phyloP scores from a whole-genome alignment of 2,113 vertebrate species.

The Neotoma lepida region DNA sequence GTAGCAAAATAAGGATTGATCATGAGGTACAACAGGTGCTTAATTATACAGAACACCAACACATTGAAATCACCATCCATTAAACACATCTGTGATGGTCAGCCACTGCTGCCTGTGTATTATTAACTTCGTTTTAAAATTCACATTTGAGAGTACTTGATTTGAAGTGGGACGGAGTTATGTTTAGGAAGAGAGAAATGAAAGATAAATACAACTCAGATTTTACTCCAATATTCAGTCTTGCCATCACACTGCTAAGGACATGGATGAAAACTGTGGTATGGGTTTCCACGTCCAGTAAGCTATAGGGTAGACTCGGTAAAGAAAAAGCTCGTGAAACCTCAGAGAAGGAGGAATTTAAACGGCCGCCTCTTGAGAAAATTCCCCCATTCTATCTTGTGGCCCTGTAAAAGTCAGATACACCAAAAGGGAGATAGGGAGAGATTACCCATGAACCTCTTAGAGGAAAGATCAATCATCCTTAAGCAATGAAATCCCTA shows the following conservation, averaged over 20 bases:
- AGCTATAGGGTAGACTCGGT: background rate
- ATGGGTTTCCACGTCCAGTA: background rate
- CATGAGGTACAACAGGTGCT: conserved; percentile 73
- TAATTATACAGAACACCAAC: conserved; percentile 72
- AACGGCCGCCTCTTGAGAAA: conserved; percentile 42
- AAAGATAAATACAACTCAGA: background rate
- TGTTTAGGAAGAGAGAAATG: conserved; percentile 58
- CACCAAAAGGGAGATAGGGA: conserved; percentile 28
- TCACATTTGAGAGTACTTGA: conserved; percentile 62
- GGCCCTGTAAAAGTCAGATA: background rate
- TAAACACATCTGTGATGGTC: conserved; percentile 60
- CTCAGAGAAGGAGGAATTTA: conserved; percentile 18
- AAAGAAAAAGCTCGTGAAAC: background rate
- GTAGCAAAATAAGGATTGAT: conserved; percentile 73
- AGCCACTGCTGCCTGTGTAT: conserved; percentile 62
- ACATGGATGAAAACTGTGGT: background rate
- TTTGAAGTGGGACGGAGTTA: conserved; percentile 68
- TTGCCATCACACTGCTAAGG: conserved; percentile 21
- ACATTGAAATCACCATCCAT: conserved; percentile 66
- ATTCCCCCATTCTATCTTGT: background rate
- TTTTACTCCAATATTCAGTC: conserved; percentile 27
- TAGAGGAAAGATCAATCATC: conserved; percentile 24
- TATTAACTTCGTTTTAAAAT: conserved; percentile 74
- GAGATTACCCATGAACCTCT: conserved; percentile 33
- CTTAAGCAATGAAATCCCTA: conserved; percentile 44